phyloP scores from a whole-genome alignment of 2,888 invertebrate species.

The Harpalus rufipes region DNA sequence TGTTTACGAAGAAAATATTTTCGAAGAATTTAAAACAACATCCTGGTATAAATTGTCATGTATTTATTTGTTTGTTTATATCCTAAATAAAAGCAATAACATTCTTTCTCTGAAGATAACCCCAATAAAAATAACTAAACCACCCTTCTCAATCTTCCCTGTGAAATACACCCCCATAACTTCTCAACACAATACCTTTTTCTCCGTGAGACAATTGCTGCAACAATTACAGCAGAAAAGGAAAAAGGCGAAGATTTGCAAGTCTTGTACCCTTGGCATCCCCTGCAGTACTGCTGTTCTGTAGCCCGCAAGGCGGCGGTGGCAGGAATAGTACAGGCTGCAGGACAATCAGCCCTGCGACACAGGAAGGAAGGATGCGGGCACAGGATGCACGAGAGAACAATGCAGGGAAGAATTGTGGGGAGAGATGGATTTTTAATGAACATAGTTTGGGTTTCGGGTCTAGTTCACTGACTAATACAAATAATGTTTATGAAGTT shows the following conservation, averaged over 20 bases:
- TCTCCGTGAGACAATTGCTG: conserved; percentile 7
- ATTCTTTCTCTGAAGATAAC: neutral
- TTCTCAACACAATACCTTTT: neutral
- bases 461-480: neutral
- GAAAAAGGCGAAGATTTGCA: conserved; percentile 31
- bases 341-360: conserved; percentile 25
- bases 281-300: neutral
- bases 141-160: neutral
- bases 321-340: neutral
- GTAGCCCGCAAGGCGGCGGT: neutral
- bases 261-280: conserved; percentile 4
- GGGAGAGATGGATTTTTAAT: conserved; percentile 8
- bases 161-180: neutral
- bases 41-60: neutral
- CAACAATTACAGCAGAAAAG: conserved; percentile 28
- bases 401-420: conserved; percentile 1
- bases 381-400: neutral
- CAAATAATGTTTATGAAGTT: neutral
- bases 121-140: neutral
- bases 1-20: too few species aligned
- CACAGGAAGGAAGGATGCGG: conserved; percentile 25
- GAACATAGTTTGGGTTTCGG: neutral
- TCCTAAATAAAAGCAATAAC: neutral
- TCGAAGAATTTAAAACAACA: too few species aligned
- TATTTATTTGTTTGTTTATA: neutral